Conservation (phyloP, 30 jellyfish, hydroid and myxozoan species). For the Aurelia aurita complex sp. Pacific region DNA sequence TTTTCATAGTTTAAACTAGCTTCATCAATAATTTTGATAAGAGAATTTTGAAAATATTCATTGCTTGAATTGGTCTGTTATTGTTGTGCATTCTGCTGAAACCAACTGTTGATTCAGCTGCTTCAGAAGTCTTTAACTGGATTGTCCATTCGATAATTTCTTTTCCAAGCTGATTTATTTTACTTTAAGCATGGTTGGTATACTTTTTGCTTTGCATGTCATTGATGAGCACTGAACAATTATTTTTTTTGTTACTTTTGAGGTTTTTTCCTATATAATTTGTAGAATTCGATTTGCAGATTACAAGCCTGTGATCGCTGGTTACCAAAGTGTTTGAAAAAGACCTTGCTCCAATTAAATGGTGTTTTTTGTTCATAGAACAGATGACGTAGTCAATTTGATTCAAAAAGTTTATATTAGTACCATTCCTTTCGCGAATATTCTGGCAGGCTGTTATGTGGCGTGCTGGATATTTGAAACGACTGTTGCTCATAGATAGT, state of each 20-base stretch:
- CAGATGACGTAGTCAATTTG: conserved; percentile 45
- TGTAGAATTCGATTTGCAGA: conserved; percentile 13
- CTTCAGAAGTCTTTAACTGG: too few relatives aligned
- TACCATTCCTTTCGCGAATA: conserved; percentile 14
- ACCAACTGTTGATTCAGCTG: too few relatives aligned
- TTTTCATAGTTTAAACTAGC: too few relatives aligned
- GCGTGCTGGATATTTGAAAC: conserved; percentile 32
- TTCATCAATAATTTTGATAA: too few relatives aligned
- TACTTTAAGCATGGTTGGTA: not conserved
- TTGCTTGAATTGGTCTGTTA: too few relatives aligned
- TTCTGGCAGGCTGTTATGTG: conserved; percentile 50
- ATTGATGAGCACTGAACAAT: conserved; percentile 39
- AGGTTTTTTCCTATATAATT: not conserved
- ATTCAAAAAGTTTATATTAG: not conserved
- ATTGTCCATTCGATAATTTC: too few relatives aligned
- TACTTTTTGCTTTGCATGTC: conserved; percentile 28
- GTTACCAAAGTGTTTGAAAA: not conserved
- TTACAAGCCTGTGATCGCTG: conserved; percentile 28
- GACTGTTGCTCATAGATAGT: conserved; percentile 21
- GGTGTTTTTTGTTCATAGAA: conserved; percentile 7
- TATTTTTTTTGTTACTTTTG: conserved; percentile 4
- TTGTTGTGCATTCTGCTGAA: too few relatives aligned
- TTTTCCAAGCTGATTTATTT: not conserved
- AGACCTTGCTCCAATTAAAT: too few relatives aligned
- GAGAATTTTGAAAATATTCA: too few relatives aligned